Conservation (phyloP, 2,888 invertebrate genomes). For the Villa cingulata region DNA sequence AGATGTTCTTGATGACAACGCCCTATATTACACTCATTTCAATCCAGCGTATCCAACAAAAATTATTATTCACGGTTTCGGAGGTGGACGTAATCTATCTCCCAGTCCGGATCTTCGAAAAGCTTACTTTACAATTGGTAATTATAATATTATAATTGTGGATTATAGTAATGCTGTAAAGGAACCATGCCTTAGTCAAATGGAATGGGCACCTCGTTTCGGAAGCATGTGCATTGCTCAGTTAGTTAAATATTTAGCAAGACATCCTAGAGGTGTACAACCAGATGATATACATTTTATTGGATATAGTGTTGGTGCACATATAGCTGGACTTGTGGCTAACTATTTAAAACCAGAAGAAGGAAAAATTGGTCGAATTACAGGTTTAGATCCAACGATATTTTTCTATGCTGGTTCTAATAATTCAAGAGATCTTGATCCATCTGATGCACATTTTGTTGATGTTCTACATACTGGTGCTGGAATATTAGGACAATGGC, state of each 20-base stretch:
- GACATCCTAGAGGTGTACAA: constrained; percentile 60
- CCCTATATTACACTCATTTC: constrained; percentile 60
- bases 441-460: constrained; percentile 68
- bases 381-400: constrained; percentile 76
- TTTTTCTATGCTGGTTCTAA: constrained; percentile 74
- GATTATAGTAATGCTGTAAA: constrained; percentile 67
- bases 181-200: constrained; percentile 71
- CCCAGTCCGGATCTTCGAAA: constrained; percentile 75
- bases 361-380: constrained; percentile 71
- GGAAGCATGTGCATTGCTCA: constrained; percentile 66
- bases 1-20: constrained; percentile 54
- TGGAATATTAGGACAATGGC: constrained; percentile 79
- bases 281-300: constrained; percentile 67
- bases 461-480: constrained; percentile 76
- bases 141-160: constrained; percentile 78
- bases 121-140: constrained; percentile 65
- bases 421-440: constrained; percentile 64
- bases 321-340: constrained; percentile 70
- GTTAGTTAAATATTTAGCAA: constrained; percentile 60
- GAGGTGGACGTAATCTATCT: constrained; percentile 65
- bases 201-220: constrained; percentile 51
- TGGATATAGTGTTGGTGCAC: constrained; percentile 78
- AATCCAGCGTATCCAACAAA: constrained; percentile 69
- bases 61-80: constrained; percentile 83
- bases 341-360: constrained; percentile 51